A percentile compares a stretch with the other conserved stretches of the same genome.
phyloP scores from a whole-genome alignment of 2,797 vertebrate species.

The Spinus pinus region DNA sequence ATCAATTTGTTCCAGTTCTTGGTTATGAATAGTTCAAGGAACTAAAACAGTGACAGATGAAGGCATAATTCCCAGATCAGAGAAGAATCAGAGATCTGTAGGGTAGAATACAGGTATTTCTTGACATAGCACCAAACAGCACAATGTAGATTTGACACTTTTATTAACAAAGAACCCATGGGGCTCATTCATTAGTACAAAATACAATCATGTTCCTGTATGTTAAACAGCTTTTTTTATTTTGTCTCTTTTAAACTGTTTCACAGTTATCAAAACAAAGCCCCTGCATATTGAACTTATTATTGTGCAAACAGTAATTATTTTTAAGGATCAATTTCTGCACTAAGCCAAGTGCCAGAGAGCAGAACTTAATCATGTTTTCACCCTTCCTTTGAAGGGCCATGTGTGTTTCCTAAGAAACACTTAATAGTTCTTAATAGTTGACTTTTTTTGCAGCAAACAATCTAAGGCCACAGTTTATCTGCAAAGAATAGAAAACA shows the following conservation, averaged over 20 bases:
- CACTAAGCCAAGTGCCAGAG: slow-evolving; percentile 43
- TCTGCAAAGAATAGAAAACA: slow-evolving; percentile 46
- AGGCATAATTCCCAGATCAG: not conserved
- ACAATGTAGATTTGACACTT: slow-evolving; percentile 27
- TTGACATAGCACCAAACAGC: not conserved
- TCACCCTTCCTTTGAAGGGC: slow-evolving; percentile 30
- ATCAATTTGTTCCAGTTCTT: not conserved
- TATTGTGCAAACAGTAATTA: slow-evolving; percentile 71
- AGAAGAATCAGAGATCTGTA: not conserved
- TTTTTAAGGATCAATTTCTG: slow-evolving; percentile 62
- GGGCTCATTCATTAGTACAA: slow-evolving; percentile 78
- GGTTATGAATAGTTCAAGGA: not conserved
- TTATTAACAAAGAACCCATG: slow-evolving; percentile 81
- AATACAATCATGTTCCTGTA: slow-evolving; percentile 72
- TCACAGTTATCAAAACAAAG: slow-evolving; percentile 72
- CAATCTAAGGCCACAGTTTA: slow-evolving; percentile 76
- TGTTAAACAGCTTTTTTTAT: slow-evolving; percentile 68
- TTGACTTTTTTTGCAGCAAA: slow-evolving; percentile 58
- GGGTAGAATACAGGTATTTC: not conserved
- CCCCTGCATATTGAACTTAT: slow-evolving; percentile 64
- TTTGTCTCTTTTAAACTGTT: slow-evolving; percentile 70
- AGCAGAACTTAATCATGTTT: slow-evolving; percentile 52
- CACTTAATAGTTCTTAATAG: slow-evolving; percentile 7
- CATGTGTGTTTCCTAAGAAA: slow-evolving; percentile 42
- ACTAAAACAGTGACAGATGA: not conserved